Evolutionary conservation across 2,113 vertebrate genomes (phyloP).

Genomic region (Cyrtonyx montezumae): DNA sequence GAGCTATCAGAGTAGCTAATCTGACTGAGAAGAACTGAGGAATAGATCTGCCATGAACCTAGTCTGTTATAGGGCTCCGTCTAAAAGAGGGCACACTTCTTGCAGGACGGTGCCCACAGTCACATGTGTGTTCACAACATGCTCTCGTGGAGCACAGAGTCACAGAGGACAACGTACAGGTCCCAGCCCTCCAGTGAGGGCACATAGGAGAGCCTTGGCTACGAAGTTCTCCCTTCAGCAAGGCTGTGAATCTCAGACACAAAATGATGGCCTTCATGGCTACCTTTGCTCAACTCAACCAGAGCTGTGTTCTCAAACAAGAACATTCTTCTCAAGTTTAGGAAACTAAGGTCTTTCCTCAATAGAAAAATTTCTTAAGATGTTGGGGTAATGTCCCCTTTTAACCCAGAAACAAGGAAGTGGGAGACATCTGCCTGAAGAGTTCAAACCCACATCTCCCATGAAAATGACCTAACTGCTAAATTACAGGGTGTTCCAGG

Average conservation of each 20-base stretch:
- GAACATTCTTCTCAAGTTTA: not conserved
- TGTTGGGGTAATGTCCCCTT: not conserved
- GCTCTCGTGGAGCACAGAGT: rapidly evolving
- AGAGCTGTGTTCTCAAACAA: not conserved
- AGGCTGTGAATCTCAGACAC: not conserved
- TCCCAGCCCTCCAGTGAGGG: not conserved
- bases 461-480: not conserved
- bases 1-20: not conserved
- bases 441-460: not conserved
- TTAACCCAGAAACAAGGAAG: not conserved
- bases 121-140: not conserved
- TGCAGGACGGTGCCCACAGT: not conserved
- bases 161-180: not conserved
- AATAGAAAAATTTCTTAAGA: not conserved
- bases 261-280: rapidly evolving
- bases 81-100: not conserved
- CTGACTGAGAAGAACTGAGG: not conserved
- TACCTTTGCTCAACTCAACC: not conserved
- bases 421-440: not conserved
- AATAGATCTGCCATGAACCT: not conserved
- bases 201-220: rapidly evolving
- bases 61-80: not conserved
- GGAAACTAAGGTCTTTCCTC: not conserved
- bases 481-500: constrained; percentile 34
- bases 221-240: not conserved